Evolutionary conservation across 2,888 invertebrate genomes (phyloP).

Genomic region (Caenorhabditis japonica): DNA sequence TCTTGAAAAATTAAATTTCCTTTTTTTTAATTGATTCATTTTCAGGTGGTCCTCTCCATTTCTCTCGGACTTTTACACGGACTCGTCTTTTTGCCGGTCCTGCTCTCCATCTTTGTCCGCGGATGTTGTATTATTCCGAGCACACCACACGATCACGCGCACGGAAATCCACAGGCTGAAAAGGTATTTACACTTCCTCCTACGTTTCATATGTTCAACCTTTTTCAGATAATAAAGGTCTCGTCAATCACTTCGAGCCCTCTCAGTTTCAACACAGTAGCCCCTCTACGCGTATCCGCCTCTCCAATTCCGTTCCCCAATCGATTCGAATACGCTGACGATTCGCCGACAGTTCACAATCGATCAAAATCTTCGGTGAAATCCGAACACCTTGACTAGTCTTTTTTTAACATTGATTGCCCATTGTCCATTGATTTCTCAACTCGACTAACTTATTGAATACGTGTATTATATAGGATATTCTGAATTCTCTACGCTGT

Average conservation of each 20-base stretch:
- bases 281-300: constrained; percentile 35
- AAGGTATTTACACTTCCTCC: too few relatives aligned
- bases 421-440: constrained; percentile 1
- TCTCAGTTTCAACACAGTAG: constrained; percentile 39
- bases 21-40: constrained; percentile 79
- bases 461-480: constrained; percentile 49
- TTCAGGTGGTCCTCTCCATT: constrained; percentile 72
- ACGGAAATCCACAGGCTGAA: constrained; percentile 22
- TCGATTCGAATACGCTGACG: constrained; percentile 51
- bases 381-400: constrained; percentile 55
- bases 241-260: constrained; percentile 19
- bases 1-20: constrained; percentile 83
- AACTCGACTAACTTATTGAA: constrained; percentile 44
- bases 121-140: constrained; percentile 67
- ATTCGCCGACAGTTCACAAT: constrained; percentile 54
- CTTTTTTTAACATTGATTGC: too few relatives aligned
- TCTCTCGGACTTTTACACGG: constrained; percentile 89
- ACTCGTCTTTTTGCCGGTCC: constrained; percentile 86
- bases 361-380: constrained; percentile 49
- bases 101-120: constrained; percentile 77
- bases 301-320: constrained; percentile 43
- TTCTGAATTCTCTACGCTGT: constrained; percentile 19
- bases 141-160: constrained; percentile 18
- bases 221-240: constrained; percentile 29
- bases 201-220: too few relatives aligned